Conservation (phyloP, 1,140 invertebrate genomes). For the Ctenoplectra terminalis region DNA sequence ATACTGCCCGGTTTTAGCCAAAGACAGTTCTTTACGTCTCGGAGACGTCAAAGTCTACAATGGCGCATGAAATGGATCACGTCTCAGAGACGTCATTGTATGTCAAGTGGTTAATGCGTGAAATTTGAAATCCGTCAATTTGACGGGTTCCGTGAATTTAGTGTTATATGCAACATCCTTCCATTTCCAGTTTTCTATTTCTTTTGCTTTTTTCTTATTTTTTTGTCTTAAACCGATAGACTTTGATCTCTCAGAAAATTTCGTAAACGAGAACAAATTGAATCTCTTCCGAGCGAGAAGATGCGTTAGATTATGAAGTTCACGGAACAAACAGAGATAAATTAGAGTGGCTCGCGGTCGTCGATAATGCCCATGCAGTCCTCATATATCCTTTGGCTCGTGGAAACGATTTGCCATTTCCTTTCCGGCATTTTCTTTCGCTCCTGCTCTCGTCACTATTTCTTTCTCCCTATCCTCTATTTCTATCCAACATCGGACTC, state of each 20-base stretch:
- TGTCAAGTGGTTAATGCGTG: too few species aligned
- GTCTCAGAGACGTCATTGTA: too few species aligned
- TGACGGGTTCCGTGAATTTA: too few species aligned
- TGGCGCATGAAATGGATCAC: too few species aligned
- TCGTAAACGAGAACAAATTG: neutral
- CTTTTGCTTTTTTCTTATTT: too few species aligned
- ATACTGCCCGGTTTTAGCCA: too few species aligned
- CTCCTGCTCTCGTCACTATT: constrained; percentile 21
- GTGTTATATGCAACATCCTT: too few species aligned
- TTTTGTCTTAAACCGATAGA: too few species aligned
- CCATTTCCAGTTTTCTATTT: too few species aligned
- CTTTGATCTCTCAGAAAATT: neutral
- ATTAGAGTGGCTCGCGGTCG: constrained; percentile 51
- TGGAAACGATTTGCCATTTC: constrained; percentile 60
- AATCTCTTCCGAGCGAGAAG: neutral
- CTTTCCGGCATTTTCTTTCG: constrained; percentile 14
- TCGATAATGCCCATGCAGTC: constrained; percentile 59
- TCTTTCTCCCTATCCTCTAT: constrained; percentile 22
- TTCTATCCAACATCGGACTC: constrained; percentile 34
- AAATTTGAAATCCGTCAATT: too few species aligned
- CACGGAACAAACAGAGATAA: constrained; percentile 43
- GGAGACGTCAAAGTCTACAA: too few species aligned
- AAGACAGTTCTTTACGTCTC: too few species aligned
- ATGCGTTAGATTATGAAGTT: constrained; percentile 63
- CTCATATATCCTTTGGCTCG: constrained; percentile 53